Evolutionary conservation across 2,888 invertebrate species (phyloP), one percentile per base, ranked within the genome.

Genomic region (Xanthorhoe designata): DNA sequence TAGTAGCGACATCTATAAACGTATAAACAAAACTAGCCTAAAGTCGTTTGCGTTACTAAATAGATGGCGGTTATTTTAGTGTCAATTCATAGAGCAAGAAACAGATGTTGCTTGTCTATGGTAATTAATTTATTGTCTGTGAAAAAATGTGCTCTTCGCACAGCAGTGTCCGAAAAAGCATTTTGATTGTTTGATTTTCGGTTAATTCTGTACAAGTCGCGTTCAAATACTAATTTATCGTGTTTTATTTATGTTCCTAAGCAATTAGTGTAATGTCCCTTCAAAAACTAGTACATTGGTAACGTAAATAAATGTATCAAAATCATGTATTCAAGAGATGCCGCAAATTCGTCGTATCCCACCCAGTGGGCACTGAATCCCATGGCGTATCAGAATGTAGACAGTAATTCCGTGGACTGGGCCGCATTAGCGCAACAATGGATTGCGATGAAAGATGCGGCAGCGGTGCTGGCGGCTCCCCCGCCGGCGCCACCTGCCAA

Each of bases 341-440:
- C 95, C 88, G 89, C 94, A 87, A 90, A 95, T 86, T 92, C 95
- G 72, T 90, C 95, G 76, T 96, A 94, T 91, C 95, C 95, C 83
- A 95, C 96, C 79, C 96, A 96, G 82, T 97, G 97, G 97, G 96
- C 97, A 58, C 89, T 97, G 69, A 97, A 97, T 91, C 97, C 97
- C 68, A 95, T 96, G 61, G 95, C 96, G 57, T 97, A 97, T 88
- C 97, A 97, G 91, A 96, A 97, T 88, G 94, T 97, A 87, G 95
- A 96, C 76, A 96, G 96, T 79, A 97, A 97, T 84, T 95, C 97
- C 90, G 98, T 99, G 67, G 99, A 99, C 88, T 99, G 99, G 99
- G 99, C 98, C 10, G 96, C 98, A 35, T 94, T 99, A 80, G 99
- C 99, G 29, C 98, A 99, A 84, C 98, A 99, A 95, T 99, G 99